Conservation (phyloP, 2,113 vertebrate genomes). For the Coturnix japonica region DNA sequence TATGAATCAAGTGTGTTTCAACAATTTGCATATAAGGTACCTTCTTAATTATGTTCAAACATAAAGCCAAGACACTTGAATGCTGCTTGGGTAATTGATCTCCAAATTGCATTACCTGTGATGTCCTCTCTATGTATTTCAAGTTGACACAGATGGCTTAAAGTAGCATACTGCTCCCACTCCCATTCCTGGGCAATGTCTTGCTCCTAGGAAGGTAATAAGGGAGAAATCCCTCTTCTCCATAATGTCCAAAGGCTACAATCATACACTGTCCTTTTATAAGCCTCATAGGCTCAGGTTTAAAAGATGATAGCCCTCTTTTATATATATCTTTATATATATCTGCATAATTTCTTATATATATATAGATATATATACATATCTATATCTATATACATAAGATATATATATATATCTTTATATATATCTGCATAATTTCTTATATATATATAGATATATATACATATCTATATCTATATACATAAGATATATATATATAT, state of each 20-base stretch:
- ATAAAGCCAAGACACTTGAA: conserved; percentile 12
- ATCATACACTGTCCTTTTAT: background rate
- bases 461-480: too few species aligned
- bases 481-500: too few species aligned
- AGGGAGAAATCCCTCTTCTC: background rate
- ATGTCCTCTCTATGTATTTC: background rate
- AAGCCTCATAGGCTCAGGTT: background rate
- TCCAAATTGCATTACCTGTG: background rate
- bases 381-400: too few species aligned
- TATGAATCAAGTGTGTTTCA: conserved; percentile 53
- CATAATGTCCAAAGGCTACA: background rate
- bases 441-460: too few species aligned
- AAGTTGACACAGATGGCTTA: background rate
- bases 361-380: too few species aligned
- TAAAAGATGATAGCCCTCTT: background rate
- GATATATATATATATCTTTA: too few species aligned
- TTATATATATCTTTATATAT: background rate
- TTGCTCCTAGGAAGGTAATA: background rate
- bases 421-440: too few species aligned
- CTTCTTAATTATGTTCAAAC: conserved; percentile 45
- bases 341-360: conserved; percentile 28
- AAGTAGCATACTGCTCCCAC: background rate
- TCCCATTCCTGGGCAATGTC: background rate
- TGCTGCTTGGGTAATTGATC: conserved; percentile 22
- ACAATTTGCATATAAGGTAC: conserved; percentile 57